Conservation (phyloP, 2,888 invertebrate genomes). For the Polia nebulosa region DNA sequence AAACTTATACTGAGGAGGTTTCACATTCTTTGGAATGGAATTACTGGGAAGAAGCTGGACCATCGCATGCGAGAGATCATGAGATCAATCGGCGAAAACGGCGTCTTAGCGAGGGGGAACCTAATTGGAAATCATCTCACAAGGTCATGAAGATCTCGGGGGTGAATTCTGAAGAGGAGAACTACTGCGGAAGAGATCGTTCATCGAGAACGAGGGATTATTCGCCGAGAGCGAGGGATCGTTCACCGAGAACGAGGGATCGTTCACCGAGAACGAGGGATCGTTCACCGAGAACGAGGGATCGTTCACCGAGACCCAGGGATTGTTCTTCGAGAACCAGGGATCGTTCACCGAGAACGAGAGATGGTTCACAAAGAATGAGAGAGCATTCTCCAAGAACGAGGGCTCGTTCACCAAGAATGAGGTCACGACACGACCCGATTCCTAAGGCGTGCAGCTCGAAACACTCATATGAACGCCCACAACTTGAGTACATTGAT, state of each 20-base stretch:
- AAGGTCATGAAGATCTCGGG: background rate
- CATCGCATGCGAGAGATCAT: background rate
- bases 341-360: background rate
- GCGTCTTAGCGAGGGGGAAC: background rate
- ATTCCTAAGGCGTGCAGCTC: conserved; percentile 8
- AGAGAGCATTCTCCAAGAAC: background rate
- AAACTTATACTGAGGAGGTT: conserved; percentile 5
- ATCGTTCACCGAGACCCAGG: background rate
- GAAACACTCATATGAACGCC: background rate
- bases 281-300: background rate
- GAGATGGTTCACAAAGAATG: background rate
- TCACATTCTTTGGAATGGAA: background rate
- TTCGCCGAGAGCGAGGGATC: background rate
- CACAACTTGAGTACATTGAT: conserved; percentile 4
- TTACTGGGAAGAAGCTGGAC: conserved; percentile 1
- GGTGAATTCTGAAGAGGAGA: background rate
- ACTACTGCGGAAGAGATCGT: conserved; percentile 3
- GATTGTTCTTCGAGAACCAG: background rate
- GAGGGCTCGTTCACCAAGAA: background rate
- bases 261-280: background rate
- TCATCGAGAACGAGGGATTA: background rate
- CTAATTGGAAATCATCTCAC: conserved; percentile 14
- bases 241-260: background rate
- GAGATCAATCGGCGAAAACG: background rate
- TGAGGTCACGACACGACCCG: background rate